Evolutionary conservation across 2,113 vertebrate genomes (phyloP), one percentile per base, ranked within the genome.

Genomic region (Paedocypris sp.): DNA sequence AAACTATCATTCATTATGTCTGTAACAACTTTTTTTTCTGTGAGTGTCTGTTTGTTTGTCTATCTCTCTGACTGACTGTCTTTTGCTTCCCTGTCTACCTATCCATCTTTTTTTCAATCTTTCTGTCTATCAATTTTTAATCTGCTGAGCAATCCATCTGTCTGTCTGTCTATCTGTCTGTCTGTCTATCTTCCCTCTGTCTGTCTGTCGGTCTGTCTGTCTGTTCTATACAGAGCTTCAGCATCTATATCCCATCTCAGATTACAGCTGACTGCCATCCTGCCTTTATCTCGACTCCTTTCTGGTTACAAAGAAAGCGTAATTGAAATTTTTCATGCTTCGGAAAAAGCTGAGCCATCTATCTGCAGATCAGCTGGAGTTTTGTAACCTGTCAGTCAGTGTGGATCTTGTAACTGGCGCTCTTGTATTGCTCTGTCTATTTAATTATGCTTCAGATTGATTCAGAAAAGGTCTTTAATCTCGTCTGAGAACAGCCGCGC

Each of bases 271-370:
- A 42, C 28, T 6, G 26, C 16, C 28, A 20, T 16, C 26, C 11
- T 20, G 4, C 38, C 6, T 43, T 35, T 29, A 43, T 47, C 32
- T 56, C 16, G 6, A 26, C n/a, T 36, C 18, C 20, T 52, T 57
- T 43, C 42, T 43, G 12, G 53, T 43, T 57, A 22, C 53, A 57
- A 57, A 57, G 53, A 25, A 57, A 32, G 11, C 10, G 53, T 57
- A 57, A 43, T 57, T 43, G 53, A 43, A 43, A 31, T 9, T 31
- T 43, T 31, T 31, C 26, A 42, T 52, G 5, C 15, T 36, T 64
- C 15, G 22, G 31, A 31, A 38, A 22, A n/a, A 16, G 15, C n/a
- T 42, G 53, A 42, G 19, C 16, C 25, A 29, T 43, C 38, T 43
- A 18, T 57, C 38, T 57, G 9, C n/a, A 41, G 26, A 43, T 43